Percentiles rank a stretch among this genome's conserved stretches.
Conservation (phyloP, 2,888 invertebrate species). For the Teinopalpus imperialis region DNA sequence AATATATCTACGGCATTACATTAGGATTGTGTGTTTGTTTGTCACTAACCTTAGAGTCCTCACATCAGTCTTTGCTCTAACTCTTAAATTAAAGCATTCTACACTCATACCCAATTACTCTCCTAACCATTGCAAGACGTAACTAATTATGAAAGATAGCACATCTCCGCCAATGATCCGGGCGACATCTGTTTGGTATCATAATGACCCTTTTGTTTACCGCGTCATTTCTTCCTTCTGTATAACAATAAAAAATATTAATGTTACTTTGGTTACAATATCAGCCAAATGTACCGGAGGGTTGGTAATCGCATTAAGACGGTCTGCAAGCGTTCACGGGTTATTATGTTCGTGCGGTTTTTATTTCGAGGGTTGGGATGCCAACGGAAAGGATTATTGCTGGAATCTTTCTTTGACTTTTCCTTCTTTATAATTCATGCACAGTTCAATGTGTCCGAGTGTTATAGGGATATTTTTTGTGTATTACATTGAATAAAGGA, state of each 20-base stretch:
- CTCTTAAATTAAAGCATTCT: too few species aligned
- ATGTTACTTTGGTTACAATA: constrained; percentile 47
- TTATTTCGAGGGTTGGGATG: constrained; percentile 52
- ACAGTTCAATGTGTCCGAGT: neutral
- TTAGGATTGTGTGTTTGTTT: too few species aligned
- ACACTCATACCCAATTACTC: too few species aligned
- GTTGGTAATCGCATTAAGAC: constrained; percentile 58
- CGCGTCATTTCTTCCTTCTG: constrained; percentile 63
- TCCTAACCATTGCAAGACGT: too few species aligned
- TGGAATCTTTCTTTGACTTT: neutral
- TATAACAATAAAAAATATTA: constrained; percentile 77
- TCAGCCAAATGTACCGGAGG: constrained; percentile 60
- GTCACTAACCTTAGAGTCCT: too few species aligned
- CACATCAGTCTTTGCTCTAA: too few species aligned
- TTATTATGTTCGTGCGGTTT: constrained; percentile 73
- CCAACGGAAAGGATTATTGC: constrained; percentile 49
- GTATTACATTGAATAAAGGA: too few species aligned
- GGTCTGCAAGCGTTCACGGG: constrained; percentile 71
- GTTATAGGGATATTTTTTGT: too few species aligned
- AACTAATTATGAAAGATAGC: constrained; percentile 13
- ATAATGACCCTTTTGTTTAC: constrained; percentile 69
- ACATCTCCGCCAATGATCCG: constrained; percentile 2
- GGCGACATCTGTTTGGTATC: constrained; percentile 50
- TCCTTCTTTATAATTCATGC: constrained; percentile 12
- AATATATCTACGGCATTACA: too few species aligned